A percentile compares a stretch with the other conserved stretches of the same genome.
Evolutionary conservation across 2,797 vertebrate species (phyloP).

Genomic region (Myotis findleyi): DNA sequence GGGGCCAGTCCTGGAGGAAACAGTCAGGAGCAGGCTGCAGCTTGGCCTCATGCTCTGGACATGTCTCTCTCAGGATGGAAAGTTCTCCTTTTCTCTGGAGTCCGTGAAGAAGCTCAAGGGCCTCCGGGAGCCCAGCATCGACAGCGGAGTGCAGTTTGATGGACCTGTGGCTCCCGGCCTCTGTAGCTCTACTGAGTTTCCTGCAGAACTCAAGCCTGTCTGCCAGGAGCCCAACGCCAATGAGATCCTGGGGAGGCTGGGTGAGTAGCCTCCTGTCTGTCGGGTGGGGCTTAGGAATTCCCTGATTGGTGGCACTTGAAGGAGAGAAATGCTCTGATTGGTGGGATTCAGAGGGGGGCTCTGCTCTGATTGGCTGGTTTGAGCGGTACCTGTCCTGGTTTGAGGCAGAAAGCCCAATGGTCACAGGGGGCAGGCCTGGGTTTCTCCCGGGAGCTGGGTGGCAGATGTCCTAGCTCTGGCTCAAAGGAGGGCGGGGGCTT

Average conservation of each 20-base stretch:
- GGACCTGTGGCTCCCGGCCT: fast-evolving
- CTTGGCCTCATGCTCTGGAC: background rate
- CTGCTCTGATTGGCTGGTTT: background rate
- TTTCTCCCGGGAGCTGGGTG: background rate
- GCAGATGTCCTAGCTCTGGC: background rate
- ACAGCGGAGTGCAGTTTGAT: background rate
- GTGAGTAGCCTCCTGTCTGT: constrained; percentile 45
- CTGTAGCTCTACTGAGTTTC: constrained; percentile 24
- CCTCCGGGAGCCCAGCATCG: background rate
- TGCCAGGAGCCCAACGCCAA: constrained; percentile 17
- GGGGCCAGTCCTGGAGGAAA: background rate
- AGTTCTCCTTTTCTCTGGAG: constrained; percentile 76
- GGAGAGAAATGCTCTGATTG: constrained; percentile 12
- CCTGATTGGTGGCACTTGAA: background rate
- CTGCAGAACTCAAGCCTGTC: constrained; percentile 57
- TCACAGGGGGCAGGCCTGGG: background rate
- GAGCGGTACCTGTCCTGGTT: background rate
- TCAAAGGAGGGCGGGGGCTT: background rate
- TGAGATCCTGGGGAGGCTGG: constrained; percentile 42
- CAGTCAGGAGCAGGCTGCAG: background rate
- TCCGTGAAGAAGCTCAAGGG: constrained; percentile 81
- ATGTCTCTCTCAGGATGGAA: constrained; percentile 69
- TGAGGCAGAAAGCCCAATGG: background rate
- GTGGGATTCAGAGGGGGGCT: background rate
- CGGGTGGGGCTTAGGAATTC: background rate